A percentile compares a stretch with the other conserved stretches of the same genome.
Evolutionary conservation across 2,113 vertebrate genomes (phyloP).

Genomic region (Pseudorasbora parva): DNA sequence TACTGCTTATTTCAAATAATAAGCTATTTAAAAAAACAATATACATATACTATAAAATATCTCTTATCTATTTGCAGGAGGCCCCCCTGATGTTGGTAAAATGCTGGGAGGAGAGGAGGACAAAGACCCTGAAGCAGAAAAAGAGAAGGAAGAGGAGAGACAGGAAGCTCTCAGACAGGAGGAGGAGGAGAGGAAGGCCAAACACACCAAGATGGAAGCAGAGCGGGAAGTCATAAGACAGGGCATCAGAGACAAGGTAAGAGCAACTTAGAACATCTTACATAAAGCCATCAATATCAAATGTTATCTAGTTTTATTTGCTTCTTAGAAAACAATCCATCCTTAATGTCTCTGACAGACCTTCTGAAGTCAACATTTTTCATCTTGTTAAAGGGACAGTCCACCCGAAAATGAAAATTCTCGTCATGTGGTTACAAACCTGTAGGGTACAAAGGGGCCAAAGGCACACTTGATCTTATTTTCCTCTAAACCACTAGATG

Average conservation of each 20-base stretch:
- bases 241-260: slow-evolving; percentile 97
- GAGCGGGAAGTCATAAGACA: slow-evolving; percentile 96
- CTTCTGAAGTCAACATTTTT: not conserved
- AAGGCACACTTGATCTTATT: no score
- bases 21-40: no score
- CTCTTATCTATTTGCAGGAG: slow-evolving; percentile 67
- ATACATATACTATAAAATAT: no score
- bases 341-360: not conserved
- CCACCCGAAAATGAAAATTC: not conserved
- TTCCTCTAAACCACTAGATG: no score
- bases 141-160: slow-evolving; percentile 92
- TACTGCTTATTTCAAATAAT: no score
- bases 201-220: slow-evolving; percentile 95
- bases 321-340: not conserved
- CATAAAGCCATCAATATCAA: not conserved
- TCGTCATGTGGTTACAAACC: not conserved
- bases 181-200: slow-evolving; percentile 97
- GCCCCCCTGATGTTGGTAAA: slow-evolving; percentile 97
- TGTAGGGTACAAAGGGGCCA: not conserved
- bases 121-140: slow-evolving; percentile 94
- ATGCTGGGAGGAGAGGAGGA: slow-evolving; percentile 98
- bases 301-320: no score
- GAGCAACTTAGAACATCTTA: not conserved
- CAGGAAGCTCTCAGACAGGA: slow-evolving; percentile 96
- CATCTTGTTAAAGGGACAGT: not conserved